These are phyloP conservation scores for Boleophthalmus pectinirostris DNA, from an alignment of 2,113 vertebrate species.

Conservation along the genomic window DNA sequence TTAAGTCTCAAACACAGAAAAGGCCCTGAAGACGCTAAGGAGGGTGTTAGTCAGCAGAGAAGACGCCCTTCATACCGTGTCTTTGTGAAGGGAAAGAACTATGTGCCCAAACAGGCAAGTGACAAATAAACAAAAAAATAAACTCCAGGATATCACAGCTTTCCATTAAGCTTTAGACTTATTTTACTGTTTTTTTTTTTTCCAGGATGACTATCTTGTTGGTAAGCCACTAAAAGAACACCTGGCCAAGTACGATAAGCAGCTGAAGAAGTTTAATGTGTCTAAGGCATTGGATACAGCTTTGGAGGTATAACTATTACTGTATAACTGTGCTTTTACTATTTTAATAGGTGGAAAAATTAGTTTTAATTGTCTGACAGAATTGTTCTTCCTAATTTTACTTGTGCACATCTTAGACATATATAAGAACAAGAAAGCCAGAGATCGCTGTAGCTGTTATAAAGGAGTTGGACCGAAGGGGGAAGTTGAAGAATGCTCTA, in stretches of 20 bases:
- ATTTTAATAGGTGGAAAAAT: not conserved
- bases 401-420: slow-evolving; percentile 67
- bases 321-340: not conserved
- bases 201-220: slow-evolving; percentile 92
- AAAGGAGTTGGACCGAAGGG: slow-evolving; percentile 91
- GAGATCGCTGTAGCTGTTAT: slow-evolving; percentile 91
- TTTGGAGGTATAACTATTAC: slow-evolving; percentile 76
- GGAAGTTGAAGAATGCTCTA: slow-evolving; percentile 91
- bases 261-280: slow-evolving; percentile 88
- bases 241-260: slow-evolving; percentile 87
- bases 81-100: slow-evolving; percentile 90
- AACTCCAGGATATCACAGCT: no score
- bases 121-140: no score
- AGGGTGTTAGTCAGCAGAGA: slow-evolving; percentile 56
- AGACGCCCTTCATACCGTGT: slow-evolving; percentile 83
- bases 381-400: not conserved
- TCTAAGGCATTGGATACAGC: slow-evolving; percentile 92
- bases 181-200: not conserved
- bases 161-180: not conserved
- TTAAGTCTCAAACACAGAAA: slow-evolving; percentile 91
- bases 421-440: slow-evolving; percentile 76
- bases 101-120: slow-evolving; percentile 85
- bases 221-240: slow-evolving; percentile 83
- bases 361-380: not conserved
- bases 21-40: slow-evolving; percentile 77